Evolutionary conservation across 2,797 vertebrate genomes (phyloP).

Genomic region (Melanotaenia boesemani): DNA sequence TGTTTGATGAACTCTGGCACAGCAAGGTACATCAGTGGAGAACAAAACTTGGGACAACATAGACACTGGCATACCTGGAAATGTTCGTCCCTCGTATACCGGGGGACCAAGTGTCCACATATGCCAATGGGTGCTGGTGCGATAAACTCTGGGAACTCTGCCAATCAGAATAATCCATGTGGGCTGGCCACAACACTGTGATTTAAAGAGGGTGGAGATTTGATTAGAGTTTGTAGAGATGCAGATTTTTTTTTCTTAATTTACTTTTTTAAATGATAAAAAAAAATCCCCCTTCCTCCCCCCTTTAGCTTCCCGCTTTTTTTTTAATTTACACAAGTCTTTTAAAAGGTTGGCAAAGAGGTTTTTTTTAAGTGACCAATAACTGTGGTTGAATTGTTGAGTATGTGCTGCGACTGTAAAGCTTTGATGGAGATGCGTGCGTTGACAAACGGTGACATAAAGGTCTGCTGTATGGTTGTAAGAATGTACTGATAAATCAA

Average conservation of each 20-base stretch:
- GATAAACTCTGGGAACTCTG: conserved; percentile 54
- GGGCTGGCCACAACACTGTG: conserved; percentile 77
- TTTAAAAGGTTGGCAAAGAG: conserved; percentile 36
- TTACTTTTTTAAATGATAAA: conserved; percentile 16
- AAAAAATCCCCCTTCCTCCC: background rate
- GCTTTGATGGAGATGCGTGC: conserved; percentile 17
- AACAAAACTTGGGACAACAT: conserved; percentile 25
- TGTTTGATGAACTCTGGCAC: conserved; percentile 13
- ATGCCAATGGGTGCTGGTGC: conserved; percentile 44
- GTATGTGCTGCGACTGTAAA: conserved; percentile 59
- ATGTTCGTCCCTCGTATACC: conserved; percentile 32
- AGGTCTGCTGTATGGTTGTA: conserved; percentile 30
- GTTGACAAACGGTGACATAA: conserved; percentile 11
- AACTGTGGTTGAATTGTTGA: conserved; percentile 70
- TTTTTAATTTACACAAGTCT: conserved; percentile 55
- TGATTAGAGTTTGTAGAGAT: conserved; percentile 56
- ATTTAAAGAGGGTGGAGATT: conserved; percentile 55
- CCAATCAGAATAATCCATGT: conserved; percentile 47
- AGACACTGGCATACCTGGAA: conserved; percentile 40
- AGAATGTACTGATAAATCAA: conserved; percentile 46
- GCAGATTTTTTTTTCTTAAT: conserved; percentile 50
- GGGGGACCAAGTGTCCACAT: conserved; percentile 36
- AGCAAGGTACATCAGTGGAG: conserved; percentile 27
- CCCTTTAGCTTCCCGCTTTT: conserved; percentile 14
- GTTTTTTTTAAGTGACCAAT: conserved; percentile 70